Conservation (phyloP, 1,140 invertebrate species). For the Contarinia nasturtii region DNA sequence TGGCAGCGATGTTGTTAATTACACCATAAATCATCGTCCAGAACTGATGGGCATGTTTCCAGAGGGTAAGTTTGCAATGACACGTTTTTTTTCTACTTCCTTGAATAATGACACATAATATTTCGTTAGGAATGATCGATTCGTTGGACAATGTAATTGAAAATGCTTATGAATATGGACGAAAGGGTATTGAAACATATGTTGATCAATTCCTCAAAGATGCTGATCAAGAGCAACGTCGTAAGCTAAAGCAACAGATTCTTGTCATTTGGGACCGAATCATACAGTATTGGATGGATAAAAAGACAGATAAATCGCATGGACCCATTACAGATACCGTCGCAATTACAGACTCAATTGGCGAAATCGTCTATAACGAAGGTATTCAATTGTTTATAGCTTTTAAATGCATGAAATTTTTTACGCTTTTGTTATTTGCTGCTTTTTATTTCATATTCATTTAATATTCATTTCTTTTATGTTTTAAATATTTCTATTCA, state of each 20-base stretch:
- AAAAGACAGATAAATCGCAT: slow-evolving; percentile 28
- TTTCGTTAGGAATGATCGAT: background rate
- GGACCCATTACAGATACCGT: slow-evolving; percentile 48
- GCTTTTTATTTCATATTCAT: background rate
- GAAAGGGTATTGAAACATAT: slow-evolving; percentile 20
- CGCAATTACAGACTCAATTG: slow-evolving; percentile 42
- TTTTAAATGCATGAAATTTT: background rate
- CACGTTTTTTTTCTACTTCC: slow-evolving; percentile 16
- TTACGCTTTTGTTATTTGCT: background rate
- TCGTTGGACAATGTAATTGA: slow-evolving; percentile 67
- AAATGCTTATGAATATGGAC: slow-evolving; percentile 79
- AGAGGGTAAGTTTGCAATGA: slow-evolving; percentile 35
- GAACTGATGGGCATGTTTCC: slow-evolving; percentile 57
- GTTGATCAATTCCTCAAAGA: slow-evolving; percentile 48
- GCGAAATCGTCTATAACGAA: slow-evolving; percentile 23
- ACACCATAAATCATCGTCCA: slow-evolving; percentile 72
- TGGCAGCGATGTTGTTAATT: slow-evolving; percentile 74
- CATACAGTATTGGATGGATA: slow-evolving; percentile 79
- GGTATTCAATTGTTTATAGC: slow-evolving; percentile 9
- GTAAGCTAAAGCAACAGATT: slow-evolving; percentile 74
- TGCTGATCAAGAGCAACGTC: slow-evolving; percentile 61
- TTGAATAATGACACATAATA: background rate
- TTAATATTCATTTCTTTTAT: background rate
- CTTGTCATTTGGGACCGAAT: slow-evolving; percentile 83
- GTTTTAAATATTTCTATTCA: background rate